A percentile compares a stretch with the other conserved stretches of the same genome.
phyloP scores from a whole-genome alignment of 2,113 vertebrate genomes.

The Alethe castanea region DNA sequence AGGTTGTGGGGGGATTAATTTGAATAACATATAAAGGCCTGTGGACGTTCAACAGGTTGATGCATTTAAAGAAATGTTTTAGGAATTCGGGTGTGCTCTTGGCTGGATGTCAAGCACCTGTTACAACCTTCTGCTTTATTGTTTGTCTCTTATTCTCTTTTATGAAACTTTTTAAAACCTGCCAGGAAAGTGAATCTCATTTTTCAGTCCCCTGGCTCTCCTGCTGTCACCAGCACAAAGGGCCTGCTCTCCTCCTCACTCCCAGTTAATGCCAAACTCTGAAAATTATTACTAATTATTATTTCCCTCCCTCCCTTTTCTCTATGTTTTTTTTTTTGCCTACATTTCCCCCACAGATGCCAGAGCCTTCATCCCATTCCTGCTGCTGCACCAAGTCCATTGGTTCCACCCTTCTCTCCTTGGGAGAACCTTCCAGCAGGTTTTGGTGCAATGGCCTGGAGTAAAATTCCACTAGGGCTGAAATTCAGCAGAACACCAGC shows the following conservation, averaged over 20 bases:
- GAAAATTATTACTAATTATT: neutral
- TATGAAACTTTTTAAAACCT: too few species aligned
- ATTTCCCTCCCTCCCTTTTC: neutral
- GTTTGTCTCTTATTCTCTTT: too few species aligned
- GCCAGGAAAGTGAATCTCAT: too few species aligned
- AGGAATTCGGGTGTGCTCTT: too few species aligned
- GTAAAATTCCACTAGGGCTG: neutral
- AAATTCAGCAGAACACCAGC: neutral
- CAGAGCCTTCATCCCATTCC: neutral
- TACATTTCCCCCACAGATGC: neutral
- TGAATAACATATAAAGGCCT: too few species aligned
- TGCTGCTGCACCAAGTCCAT: rapidly evolving
- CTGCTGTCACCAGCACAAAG: neutral
- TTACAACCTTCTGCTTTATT: too few species aligned
- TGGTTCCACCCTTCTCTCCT: rapidly evolving
- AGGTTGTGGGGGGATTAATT: too few species aligned
- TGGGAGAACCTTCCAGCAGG: neutral
- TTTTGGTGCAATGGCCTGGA: rapidly evolving
- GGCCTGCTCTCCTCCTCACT: neutral
- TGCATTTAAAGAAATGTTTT: too few species aligned
- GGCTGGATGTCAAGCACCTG: too few species aligned
- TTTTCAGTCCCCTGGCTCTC: neutral
- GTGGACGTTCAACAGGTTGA: too few species aligned
- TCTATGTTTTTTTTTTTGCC: neutral
- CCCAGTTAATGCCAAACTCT: neutral